Evolutionary conservation across 2,797 vertebrate genomes (phyloP).

Genomic region (Botia almorhae): DNA sequence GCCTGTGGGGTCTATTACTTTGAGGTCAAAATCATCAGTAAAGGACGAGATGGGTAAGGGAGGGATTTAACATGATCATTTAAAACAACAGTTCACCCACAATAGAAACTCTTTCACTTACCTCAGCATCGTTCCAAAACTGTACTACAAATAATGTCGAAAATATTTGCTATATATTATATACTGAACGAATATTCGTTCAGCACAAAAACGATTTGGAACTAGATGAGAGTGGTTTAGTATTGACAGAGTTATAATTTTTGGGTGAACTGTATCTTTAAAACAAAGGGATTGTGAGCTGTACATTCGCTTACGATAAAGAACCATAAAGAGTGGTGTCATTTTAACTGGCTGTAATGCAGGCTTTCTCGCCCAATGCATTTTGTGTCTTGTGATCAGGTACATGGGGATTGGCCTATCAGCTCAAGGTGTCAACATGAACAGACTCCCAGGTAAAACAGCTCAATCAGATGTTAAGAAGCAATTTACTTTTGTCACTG

Average conservation of each 20-base stretch:
- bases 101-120: neutral
- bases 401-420: conserved; percentile 99
- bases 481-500: conserved; percentile 2
- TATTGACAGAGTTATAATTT: no score
- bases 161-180: neutral
- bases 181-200: neutral
- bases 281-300: neutral
- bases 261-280: neutral
- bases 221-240: neutral
- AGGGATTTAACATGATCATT: neutral
- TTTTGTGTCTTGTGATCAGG: conserved; percentile 73
- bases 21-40: conserved; percentile 99
- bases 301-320: neutral
- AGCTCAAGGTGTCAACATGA: conserved; percentile 99
- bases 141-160: neutral
- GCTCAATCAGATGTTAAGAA: neutral
- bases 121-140: neutral
- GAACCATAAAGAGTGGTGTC: neutral
- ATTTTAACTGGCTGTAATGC: conserved; percentile 7
- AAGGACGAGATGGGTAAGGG: conserved; percentile 97
- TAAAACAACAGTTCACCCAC: neutral
- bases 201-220: neutral
- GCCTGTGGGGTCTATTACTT: conserved; percentile 99
- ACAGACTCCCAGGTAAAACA: conserved; percentile 94
- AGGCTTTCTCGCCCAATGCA: neutral